phyloP scores from a whole-genome alignment of 2,113 vertebrate species.

The Oreotrochilus melanogaster region DNA sequence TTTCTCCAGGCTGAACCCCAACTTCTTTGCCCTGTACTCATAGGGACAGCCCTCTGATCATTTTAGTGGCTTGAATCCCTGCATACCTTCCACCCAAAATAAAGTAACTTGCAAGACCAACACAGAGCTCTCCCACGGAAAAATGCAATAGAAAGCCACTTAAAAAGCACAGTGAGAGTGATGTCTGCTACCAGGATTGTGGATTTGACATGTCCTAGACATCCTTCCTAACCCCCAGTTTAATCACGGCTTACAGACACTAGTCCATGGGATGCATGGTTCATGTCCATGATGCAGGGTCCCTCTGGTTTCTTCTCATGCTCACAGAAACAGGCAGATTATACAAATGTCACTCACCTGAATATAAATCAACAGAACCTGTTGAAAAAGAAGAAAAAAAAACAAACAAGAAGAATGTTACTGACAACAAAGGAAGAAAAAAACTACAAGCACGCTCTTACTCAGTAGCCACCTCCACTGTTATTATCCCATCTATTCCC shows the following conservation, averaged over 20 bases:
- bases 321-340: not conserved
- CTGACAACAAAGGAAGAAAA: not conserved
- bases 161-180: not conserved
- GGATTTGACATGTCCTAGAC: not conserved
- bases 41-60: too few relatives aligned
- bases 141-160: not conserved
- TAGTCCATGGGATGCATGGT: fast-evolving
- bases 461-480: not conserved
- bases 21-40: too few relatives aligned
- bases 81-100: not conserved
- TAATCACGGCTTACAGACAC: not conserved
- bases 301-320: not conserved
- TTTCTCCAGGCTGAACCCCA: too few relatives aligned
- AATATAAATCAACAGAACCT: slow-evolving; percentile 72
- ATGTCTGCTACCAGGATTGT: not conserved
- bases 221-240: not conserved
- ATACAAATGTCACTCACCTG: slow-evolving; percentile 71
- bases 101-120: not conserved
- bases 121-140: fast-evolving
- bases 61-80: not conserved
- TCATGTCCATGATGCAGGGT: not conserved
- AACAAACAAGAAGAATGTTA: not conserved
- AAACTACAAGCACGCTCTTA: not conserved
- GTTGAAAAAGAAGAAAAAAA: slow-evolving; percentile 1
- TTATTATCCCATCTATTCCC: not conserved